Conservation (phyloP, 2,888 invertebrate species). For the Lymantria monacha region DNA sequence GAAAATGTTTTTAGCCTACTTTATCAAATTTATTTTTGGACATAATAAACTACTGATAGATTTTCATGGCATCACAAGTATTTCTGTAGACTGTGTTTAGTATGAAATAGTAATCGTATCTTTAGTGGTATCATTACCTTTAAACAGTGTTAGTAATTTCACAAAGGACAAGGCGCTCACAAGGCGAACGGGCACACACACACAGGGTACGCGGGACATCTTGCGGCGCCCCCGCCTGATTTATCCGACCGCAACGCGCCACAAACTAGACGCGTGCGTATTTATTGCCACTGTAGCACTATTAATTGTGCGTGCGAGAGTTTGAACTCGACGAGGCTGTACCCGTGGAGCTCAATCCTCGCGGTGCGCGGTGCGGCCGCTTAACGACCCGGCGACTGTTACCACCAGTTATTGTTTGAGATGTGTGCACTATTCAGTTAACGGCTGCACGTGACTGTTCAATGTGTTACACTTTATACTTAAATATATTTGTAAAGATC, state of each 20-base stretch:
- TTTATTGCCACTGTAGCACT: constrained; percentile 80
- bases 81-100: too few relatives aligned
- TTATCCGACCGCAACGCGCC: constrained; percentile 72
- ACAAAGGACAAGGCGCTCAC: neutral
- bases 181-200: neutral
- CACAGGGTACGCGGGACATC: constrained; percentile 60
- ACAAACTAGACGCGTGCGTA: constrained; percentile 73
- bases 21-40: too few relatives aligned
- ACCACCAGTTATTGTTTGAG: constrained; percentile 35
- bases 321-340: constrained; percentile 55
- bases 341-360: constrained; percentile 42
- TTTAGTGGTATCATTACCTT: too few relatives aligned
- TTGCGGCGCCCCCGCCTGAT: constrained; percentile 70
- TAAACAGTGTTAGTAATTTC: neutral
- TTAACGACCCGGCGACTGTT: constrained; percentile 46
- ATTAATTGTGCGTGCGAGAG: constrained; percentile 71
- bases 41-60: too few relatives aligned
- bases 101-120: too few relatives aligned
- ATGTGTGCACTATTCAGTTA: constrained; percentile 34
- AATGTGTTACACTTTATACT: neutral
- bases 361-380: constrained; percentile 41
- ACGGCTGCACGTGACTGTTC: constrained; percentile 25
- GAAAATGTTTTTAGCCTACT: too few relatives aligned
- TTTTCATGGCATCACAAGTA: too few relatives aligned
- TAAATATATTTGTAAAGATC: too few relatives aligned